Percentiles rank a stretch among this genome's conserved stretches.
These are phyloP conservation scores for Eristalinus sepulchralis DNA, from an alignment of 2,888 invertebrate genomes.

Conservation along the genomic window DNA sequence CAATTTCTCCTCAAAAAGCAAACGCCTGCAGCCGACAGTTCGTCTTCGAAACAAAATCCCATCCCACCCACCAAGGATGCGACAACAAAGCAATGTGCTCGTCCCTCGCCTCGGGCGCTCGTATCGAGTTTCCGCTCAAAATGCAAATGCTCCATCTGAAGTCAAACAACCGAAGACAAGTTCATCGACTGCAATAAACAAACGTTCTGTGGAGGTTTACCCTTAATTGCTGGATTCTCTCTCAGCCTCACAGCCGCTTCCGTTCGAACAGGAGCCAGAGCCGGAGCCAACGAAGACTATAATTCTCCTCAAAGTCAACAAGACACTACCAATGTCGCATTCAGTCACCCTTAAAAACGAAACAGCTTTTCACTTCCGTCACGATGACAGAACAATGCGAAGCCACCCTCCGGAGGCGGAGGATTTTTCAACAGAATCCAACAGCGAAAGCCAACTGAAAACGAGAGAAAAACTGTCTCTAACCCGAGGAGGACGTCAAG, in stretches of 20 bases:
- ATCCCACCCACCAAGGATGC: background rate
- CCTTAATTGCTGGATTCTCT: slow-evolving; percentile 1
- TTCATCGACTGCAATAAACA: slow-evolving; percentile 21
- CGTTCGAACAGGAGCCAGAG: background rate
- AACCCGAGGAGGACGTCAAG: background rate
- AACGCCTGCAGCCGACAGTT: too few relatives aligned
- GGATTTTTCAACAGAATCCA: background rate
- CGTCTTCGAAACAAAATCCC: too few relatives aligned
- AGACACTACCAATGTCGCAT: background rate
- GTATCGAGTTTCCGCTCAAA: background rate
- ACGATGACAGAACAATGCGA: slow-evolving; percentile 15
- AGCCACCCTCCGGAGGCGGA: background rate
- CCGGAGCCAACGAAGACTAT: background rate
- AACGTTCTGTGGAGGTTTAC: background rate
- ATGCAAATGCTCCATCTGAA: background rate
- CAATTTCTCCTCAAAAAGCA: too few relatives aligned
- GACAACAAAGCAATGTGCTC: background rate
- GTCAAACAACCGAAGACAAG: background rate
- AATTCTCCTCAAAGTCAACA: slow-evolving; percentile 36
- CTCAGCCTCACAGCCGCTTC: background rate
- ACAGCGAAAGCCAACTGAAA: background rate
- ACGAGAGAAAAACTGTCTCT: background rate
- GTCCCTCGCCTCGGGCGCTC: background rate
- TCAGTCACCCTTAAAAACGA: slow-evolving; percentile 31
- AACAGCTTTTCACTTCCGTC: slow-evolving; percentile 48